Evolutionary conservation across 2,888 invertebrate species (phyloP), one percentile per base, ranked within the genome.

Genomic region (Zaprionus obscuricornis): DNA sequence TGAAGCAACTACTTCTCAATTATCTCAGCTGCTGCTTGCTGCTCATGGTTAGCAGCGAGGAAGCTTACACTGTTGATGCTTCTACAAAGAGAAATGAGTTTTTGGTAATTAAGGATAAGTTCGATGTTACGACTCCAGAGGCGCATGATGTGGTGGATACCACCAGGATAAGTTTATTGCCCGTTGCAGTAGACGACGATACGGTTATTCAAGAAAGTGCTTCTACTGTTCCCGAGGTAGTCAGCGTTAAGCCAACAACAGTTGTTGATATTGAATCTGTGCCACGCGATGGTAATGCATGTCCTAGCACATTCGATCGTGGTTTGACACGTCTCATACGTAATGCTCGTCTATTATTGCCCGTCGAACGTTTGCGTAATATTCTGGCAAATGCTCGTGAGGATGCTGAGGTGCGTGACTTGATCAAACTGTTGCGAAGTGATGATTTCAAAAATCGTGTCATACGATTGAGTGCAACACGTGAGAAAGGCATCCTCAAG

Each of bases 251-350:
- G 31, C 3, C 20, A 1, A 7, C 33, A 8, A 8, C 10, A 1
- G 8, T 31, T 2, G 13, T 13, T 6, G 47, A 59, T 36, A 39
- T 37, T 2, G n/a, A 39, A n/a, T 17, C 47, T 4, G 10, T 7
- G 5, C 27, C 31, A 1, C 57, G 57, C 2, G 66, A 66, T 6
- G 78, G 33, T 16, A 66, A 54, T 0, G 36, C 54, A 1, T 88
- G 88, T 26, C 64, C 73, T 1, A 62, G 52, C 0, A 50, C 57
- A 1, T 62, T 70, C 0, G 66, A 73, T 1, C 55, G 62, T 0
- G 88, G 87, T 0, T 47, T 87, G 5, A 60, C 66, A 13, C 66
- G 74, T 17, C 73, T 87, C 3, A 51, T 87, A 3, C 52, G 51
- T 0, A 67, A 78, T 37, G 74, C 79, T 0, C 66, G 77, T 1